phyloP scores from a whole-genome alignment of 2,888 invertebrate species.

The Choreutis nemorana region DNA sequence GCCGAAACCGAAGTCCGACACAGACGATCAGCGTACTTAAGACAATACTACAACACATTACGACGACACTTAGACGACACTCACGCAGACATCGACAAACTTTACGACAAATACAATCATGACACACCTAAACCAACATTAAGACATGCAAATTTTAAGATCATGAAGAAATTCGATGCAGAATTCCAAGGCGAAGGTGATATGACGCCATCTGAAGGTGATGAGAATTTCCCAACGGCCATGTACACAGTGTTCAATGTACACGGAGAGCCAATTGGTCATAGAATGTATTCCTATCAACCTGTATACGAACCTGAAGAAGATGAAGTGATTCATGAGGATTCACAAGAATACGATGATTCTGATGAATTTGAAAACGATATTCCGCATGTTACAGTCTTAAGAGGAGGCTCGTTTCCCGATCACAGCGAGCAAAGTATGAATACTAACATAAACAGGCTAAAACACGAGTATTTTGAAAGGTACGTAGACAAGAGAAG shows the following conservation, averaged over 20 bases:
- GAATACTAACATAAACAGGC: constrained; percentile 26
- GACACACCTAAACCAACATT: constrained; percentile 45
- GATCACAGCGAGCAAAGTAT: constrained; percentile 29
- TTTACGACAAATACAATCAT: constrained; percentile 57
- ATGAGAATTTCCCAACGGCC: constrained; percentile 45
- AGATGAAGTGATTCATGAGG: constrained; percentile 29
- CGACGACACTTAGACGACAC: constrained; percentile 28
- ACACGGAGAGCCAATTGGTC: constrained; percentile 57
- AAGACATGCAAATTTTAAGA: constrained; percentile 52
- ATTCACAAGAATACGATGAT: constrained; percentile 37
- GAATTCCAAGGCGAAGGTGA: constrained; percentile 33
- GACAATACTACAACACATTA: constrained; percentile 48
- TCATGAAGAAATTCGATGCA: constrained; percentile 51
- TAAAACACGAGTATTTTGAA: constrained; percentile 56
- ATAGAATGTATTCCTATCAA: constrained; percentile 52
- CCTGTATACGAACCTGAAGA: constrained; percentile 57
- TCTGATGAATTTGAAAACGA: constrained; percentile 32
- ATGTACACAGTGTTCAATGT: constrained; percentile 55
- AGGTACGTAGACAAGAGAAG: constrained; percentile 47
- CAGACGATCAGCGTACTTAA: constrained; percentile 41
- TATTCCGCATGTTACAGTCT: constrained; percentile 37
- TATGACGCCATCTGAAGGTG: constrained; percentile 22
- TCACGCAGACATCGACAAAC: constrained; percentile 33
- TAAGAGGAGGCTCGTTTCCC: constrained; percentile 50
- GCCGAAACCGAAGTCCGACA: constrained; percentile 44